A percentile compares a stretch with the other conserved stretches of the same genome.
phyloP scores from a whole-genome alignment of 2,888 invertebrate species.

The Aethes cnicana region DNA sequence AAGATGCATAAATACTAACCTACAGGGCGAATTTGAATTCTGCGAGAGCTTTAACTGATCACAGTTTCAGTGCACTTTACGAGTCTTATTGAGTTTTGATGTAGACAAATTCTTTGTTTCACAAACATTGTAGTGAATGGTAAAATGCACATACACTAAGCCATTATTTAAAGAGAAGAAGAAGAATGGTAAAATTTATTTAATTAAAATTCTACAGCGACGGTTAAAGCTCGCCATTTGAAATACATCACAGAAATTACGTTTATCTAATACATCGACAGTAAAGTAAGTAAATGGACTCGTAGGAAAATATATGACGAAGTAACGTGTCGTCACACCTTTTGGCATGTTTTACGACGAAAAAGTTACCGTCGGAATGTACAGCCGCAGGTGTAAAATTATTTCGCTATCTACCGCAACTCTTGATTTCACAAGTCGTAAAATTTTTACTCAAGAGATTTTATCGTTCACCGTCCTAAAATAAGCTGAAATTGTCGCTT shows the following conservation, averaged over 20 bases:
- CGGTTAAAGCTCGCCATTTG: no score
- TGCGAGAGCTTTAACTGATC: slow-evolving; percentile 8
- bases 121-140: background rate
- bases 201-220: no score
- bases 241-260: background rate
- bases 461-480: slow-evolving; percentile 54
- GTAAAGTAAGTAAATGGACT: slow-evolving; percentile 20
- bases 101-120: slow-evolving; percentile 16
- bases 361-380: slow-evolving; percentile 44
- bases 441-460: slow-evolving; percentile 58
- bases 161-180: no score
- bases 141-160: no score
- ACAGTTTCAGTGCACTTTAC: slow-evolving; percentile 14
- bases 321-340: slow-evolving; percentile 8
- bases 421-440: slow-evolving; percentile 62
- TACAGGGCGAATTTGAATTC: slow-evolving; percentile 10
- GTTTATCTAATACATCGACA: slow-evolving; percentile 15
- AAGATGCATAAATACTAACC: slow-evolving; percentile 1
- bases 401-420: slow-evolving; percentile 54
- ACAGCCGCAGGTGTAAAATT: slow-evolving; percentile 53
- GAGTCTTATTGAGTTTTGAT: slow-evolving; percentile 7
- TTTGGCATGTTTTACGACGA: slow-evolving; percentile 30
- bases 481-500: slow-evolving; percentile 50
- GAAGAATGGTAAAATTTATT: no score
- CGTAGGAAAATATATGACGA: slow-evolving; percentile 13